These are phyloP conservation scores for Plebejus melissa DNA, from an alignment of 2,888 invertebrate genomes.

Conservation along the genomic window DNA sequence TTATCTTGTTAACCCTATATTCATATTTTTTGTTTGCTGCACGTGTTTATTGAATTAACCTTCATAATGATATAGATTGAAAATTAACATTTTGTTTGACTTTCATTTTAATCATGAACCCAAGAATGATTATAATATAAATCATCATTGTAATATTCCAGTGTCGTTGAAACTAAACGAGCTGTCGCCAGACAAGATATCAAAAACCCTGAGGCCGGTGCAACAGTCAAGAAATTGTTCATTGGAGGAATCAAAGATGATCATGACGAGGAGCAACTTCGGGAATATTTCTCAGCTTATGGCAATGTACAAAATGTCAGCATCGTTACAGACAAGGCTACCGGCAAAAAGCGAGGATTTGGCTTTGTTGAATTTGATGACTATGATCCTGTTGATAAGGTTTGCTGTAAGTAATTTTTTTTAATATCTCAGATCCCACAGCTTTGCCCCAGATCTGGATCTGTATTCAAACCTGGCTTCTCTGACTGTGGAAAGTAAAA, in stretches of 20 bases:
- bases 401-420: conserved; percentile 86
- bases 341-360: conserved; percentile 96
- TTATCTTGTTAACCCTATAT: background rate
- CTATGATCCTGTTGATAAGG: conserved; percentile 98
- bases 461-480: conserved; percentile 71
- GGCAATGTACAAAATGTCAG: conserved; percentile 92
- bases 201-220: conserved; percentile 94
- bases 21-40: background rate
- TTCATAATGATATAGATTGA: background rate
- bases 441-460: conserved; percentile 72
- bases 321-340: conserved; percentile 94
- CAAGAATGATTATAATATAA: background rate
- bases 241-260: conserved; percentile 97
- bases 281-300: conserved; percentile 89
- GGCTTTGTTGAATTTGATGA: conserved; percentile 98
- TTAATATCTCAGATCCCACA: conserved; percentile 49
- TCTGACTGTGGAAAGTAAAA: conserved; percentile 71
- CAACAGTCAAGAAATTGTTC: conserved; percentile 96
- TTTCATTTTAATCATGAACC: too few species aligned
- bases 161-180: conserved; percentile 97
- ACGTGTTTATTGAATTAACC: background rate
- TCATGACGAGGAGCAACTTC: conserved; percentile 92
- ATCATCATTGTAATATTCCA: conserved; percentile 37
- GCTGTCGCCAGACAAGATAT: conserved; percentile 97
- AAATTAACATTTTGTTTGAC: background rate